Evolutionary conservation across 2,113 vertebrate species (phyloP), one percentile per base, ranked within the genome.

Genomic region (Myiagra hebetior): DNA sequence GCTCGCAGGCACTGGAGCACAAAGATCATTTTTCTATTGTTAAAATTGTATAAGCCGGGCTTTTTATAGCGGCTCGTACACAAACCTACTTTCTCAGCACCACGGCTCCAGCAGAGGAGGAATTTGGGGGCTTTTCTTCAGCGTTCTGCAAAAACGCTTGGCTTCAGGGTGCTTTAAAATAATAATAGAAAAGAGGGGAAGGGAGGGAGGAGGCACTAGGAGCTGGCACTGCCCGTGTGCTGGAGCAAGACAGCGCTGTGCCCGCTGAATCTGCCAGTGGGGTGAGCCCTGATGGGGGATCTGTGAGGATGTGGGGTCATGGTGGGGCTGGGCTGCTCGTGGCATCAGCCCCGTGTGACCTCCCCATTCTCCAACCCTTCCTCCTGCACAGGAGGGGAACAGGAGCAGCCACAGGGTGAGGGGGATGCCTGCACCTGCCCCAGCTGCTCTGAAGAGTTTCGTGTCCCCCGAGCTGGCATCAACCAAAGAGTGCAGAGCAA

Each of bases 21-120:
- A 97, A 97, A 98, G 98, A 98, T 97, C 97, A 97, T 97, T 98
- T 97, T 97, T 97, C 98, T 97, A 97, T 97, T 98, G 97, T 98
- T 97, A 97, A 97, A 97, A 98, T 93, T 97, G 97, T 96, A 97
- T 96, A 98, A 98, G 97, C 91, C 1, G 1, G 80, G 97, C 95
- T 98, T 98, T 97, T 98, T 97, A 97, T 96, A 98, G 97, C 91
- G 24, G 79, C 77, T 85, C 56, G 82, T 93, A 96, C 94, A 97
- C 95, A 97, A 97, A 97, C 96, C 95, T 59, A 42, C 94, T 95
- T 96, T 93, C 95, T 92, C 90, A 13, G 73, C 87, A 20, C 62
- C 12, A 8, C 15, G 4, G 63, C 73, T 94, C 84, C 74, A 59
- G 89, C 53, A 6, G 70, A 90, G 85, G 59, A 57, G 55, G 75